Conservation (phyloP, 2,797 vertebrate species). For the Micropoecilia bifurca region DNA sequence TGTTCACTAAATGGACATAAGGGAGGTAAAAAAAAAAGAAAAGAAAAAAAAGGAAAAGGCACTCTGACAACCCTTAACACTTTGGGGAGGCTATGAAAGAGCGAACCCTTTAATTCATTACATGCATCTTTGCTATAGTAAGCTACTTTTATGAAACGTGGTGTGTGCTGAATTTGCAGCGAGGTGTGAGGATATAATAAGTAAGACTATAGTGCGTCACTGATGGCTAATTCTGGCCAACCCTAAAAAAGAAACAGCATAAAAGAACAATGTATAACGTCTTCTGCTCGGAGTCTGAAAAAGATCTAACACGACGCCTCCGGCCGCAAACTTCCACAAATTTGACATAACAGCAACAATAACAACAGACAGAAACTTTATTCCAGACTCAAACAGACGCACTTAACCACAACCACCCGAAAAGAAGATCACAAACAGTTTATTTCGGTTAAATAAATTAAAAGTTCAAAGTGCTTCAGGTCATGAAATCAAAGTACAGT, state of each 20-base stretch:
- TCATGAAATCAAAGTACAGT: no score
- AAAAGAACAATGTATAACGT: background rate
- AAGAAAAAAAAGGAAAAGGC: background rate
- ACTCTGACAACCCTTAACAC: constrained; percentile 28
- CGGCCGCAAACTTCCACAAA: background rate
- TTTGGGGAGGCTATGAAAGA: constrained; percentile 1
- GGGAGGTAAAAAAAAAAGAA: background rate
- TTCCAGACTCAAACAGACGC: no score
- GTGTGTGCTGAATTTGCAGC: background rate
- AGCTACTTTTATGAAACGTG: background rate
- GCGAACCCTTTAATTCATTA: background rate
- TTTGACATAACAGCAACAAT: no score
- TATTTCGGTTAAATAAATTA: no score
- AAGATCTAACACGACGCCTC: background rate
- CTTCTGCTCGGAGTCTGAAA: background rate
- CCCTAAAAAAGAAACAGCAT: background rate
- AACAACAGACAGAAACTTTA: no score
- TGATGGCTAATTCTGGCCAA: constrained; percentile 3
- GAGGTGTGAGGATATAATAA: background rate
- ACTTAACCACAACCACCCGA: no score
- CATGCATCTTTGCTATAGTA: background rate
- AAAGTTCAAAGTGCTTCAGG: no score
- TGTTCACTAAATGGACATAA: constrained; percentile 37
- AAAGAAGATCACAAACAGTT: no score
- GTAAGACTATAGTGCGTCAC: background rate